phyloP scores from a whole-genome alignment of 2,797 vertebrate genomes.

The Squalus acanthias region DNA sequence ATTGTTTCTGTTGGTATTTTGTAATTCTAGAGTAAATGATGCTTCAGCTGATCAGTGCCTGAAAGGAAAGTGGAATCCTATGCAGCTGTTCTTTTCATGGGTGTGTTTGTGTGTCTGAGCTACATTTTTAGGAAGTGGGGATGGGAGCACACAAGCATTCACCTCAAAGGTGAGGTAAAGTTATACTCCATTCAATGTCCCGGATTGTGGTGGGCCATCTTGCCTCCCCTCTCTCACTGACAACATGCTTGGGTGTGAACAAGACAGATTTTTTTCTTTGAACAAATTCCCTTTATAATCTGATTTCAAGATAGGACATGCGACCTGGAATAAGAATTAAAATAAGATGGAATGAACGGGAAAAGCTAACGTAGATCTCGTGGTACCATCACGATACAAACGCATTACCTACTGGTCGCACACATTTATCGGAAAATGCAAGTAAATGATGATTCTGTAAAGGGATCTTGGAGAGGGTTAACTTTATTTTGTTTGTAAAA shows the following conservation, averaged over 20 bases:
- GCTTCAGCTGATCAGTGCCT: not conserved
- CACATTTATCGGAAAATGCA: not conserved
- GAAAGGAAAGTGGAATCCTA: not conserved
- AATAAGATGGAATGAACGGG: not conserved
- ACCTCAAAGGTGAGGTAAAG: not conserved
- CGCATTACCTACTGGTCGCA: not conserved
- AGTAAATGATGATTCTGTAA: not conserved
- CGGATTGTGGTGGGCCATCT: not conserved
- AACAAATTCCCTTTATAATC: slow-evolving; percentile 12
- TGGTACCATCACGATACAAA: not conserved
- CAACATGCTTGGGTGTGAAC: not conserved
- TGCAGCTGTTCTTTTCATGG: not conserved
- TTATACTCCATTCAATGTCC: not conserved
- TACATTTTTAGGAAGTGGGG: not conserved
- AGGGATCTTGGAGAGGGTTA: not conserved
- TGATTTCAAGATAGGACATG: not conserved
- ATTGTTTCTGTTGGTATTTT: no score
- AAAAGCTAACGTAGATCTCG: not conserved
- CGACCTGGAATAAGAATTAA: not conserved
- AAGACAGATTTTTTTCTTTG: not conserved
- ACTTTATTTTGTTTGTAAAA: not conserved
- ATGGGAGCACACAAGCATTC: not conserved
- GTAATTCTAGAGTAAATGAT: not conserved
- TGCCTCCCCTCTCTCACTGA: not conserved
- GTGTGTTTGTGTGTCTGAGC: not conserved